Base-by-base conservation (phyloP, 2,888 invertebrate genomes). In the Cyaniris semiargus region DNA sequence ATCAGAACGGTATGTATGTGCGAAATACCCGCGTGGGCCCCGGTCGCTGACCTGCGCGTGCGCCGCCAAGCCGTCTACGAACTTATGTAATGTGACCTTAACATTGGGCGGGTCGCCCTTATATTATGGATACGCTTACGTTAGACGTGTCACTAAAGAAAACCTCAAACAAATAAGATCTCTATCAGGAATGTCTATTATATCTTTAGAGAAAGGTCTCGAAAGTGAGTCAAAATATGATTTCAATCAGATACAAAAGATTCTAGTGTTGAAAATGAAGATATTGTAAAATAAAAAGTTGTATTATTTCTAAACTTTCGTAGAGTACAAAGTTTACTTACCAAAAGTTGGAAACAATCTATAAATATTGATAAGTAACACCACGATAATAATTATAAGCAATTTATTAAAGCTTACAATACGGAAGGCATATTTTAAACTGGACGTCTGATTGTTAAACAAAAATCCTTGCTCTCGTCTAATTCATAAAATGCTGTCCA, bases 21-120 rank as follows among this genome's bases (percentile, higher is more conserved):
- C 74, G 53, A 74, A 74, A 74, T 74, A 74, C 85, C 88, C 88
- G 91, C 90, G 91, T 87, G 87, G 88, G 88, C 88, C 93, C 93
- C 93, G 92, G 92, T 89, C 88, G 89, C 81, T 83, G 86, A 90
- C 88, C 88, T 83, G 88, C 87, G 88, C 85, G 79, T 81, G 84
- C 89, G 91, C 89, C 93, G 93, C 94, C 93, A 93, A 87, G 93
- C 93, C 90, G 93, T 94, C 93, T 94, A 91, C 92, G 84, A 81
- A 78, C 84, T 91, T 92, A 91, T 89, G 88, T 90, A 92, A 92
- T 84, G 82, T 86, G 92, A 91, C 93, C 93, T 93, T 92, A 93
- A 90, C 92, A 90, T 90, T 92, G 87, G 88, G 85, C 84, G 84
- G 48, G 86, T 85, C 71, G 80, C 81, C 81, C 80, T 79, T 80